Evolutionary conservation across 2,113 vertebrate genomes (phyloP), one percentile per base, ranked within the genome.

Genomic region (Illadopsis cleaveri): DNA sequence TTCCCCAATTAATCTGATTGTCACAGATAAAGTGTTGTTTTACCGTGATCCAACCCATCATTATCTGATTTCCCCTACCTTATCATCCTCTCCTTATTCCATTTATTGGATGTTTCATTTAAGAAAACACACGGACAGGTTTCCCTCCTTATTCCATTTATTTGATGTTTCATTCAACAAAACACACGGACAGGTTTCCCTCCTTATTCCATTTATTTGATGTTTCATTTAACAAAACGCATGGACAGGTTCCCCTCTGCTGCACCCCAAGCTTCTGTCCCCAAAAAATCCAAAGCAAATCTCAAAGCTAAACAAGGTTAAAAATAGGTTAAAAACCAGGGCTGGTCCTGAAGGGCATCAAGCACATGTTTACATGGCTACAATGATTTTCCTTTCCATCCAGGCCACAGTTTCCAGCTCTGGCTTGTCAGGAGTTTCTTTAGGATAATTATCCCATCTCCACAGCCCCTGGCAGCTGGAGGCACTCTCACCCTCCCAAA

Each of bases 381-480:
- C 84, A 80, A 82, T 5, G 82, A 94, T 76, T 94, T 93, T 91
- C 86, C 78, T 94, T 93, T 93, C 90, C 82, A 50, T 38, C 50
- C 5, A 77, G 86, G 82, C 65, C 77, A 94, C 61, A 90, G 33
- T 88, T 95, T 97, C 87, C 90, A 96, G 58, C 66, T 82, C 35
- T 12, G 81, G 58, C 50, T 35, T 85, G 89, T 85, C 78, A 54
- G 54, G 62, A 76, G 85, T 94, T 93, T 50, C 84, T 95, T 65
- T 14, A 18, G 86, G 81, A 50, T 68, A 75, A 89, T 96, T 82
- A 91, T 77, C 84, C 53, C 93, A 80, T 50, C 87, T 38, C 82
- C 85, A 82, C 90, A 89, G 91, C 51, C 69, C 6, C 71, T 92
- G 86, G 89, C 94, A 95, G 91, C 93, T 89, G 93, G 50, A 80